A percentile compares a stretch with the other conserved stretches of the same genome.
Conservation (phyloP, 2,113 vertebrate species). For the Coreoperca whiteheadi region DNA sequence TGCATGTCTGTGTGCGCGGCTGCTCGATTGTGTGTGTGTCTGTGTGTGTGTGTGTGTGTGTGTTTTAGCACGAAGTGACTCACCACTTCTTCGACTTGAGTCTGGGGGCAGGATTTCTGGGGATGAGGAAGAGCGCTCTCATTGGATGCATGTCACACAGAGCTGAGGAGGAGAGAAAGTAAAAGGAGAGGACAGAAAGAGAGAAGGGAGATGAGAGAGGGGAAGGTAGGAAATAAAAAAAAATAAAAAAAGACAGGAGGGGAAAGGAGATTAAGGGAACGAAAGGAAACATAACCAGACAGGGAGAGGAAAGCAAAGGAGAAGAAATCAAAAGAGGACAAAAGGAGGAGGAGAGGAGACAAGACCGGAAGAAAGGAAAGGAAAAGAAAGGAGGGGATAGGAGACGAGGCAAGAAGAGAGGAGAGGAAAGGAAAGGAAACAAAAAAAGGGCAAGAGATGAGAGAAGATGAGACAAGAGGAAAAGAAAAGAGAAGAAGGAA, state of each 20-base stretch:
- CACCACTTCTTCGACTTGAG: conserved; percentile 99
- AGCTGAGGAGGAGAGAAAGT: conserved; percentile 83
- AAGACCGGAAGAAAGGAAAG: not conserved
- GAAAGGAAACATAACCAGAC: not conserved
- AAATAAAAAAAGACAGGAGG: not conserved
- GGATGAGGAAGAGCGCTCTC: conserved; percentile 98
- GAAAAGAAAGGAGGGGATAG: not conserved
- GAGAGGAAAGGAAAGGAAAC: not conserved
- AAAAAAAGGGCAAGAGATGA: not conserved
- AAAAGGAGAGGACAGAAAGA: not conserved
- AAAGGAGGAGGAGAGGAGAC: not conserved
- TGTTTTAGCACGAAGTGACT: conserved; percentile 66
- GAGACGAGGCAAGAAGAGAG: not conserved
- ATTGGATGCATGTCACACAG: conserved; percentile 99
- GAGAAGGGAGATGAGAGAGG: not conserved
- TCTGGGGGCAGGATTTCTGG: conserved; percentile 95
- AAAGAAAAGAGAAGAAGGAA: not conserved
- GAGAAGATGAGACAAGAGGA: not conserved
- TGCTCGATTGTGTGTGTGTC: not conserved
- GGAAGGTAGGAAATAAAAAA: not conserved
- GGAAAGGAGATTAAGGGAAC: not conserved
- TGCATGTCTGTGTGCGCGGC: not conserved
- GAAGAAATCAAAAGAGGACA: not conserved
- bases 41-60: not conserved
- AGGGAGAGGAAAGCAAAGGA: not conserved